These are phyloP conservation scores for Yponomeuta evonymella DNA, from an alignment of 2,888 invertebrate genomes.

Conservation along the genomic window DNA sequence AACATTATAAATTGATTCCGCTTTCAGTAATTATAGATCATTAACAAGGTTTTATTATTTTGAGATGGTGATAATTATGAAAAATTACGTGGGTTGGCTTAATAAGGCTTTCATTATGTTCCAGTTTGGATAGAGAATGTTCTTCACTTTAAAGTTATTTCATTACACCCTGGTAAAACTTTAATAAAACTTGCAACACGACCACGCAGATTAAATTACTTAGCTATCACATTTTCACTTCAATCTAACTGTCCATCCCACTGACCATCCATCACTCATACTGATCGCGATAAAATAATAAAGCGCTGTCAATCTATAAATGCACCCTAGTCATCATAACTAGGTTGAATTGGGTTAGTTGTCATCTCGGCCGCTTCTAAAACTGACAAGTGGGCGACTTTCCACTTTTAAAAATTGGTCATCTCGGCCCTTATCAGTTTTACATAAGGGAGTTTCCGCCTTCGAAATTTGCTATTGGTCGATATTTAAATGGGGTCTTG, in stretches of 20 bases:
- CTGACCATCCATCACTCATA: slow-evolving; percentile 25
- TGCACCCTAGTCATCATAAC: slow-evolving; percentile 45
- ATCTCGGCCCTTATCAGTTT: too few relatives aligned
- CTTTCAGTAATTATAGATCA: slow-evolving; percentile 4
- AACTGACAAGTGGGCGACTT: too few relatives aligned
- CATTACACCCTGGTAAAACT: too few relatives aligned
- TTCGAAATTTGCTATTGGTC: too few relatives aligned
- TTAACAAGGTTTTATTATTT: not conserved
- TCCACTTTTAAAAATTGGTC: too few relatives aligned
- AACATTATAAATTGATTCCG: slow-evolving; percentile 14
- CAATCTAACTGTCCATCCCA: not conserved
- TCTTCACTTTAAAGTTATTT: not conserved
- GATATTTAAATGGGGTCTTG: too few relatives aligned
- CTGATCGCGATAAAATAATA: slow-evolving; percentile 58
- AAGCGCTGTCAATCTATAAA: slow-evolving; percentile 47
- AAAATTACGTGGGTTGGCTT: not conserved
- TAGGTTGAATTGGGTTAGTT: too few relatives aligned
- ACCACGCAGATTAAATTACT: not conserved
- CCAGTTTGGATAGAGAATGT: not conserved
- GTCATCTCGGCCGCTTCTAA: too few relatives aligned
- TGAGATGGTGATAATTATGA: not conserved
- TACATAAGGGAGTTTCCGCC: too few relatives aligned
- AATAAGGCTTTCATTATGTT: not conserved
- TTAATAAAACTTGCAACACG: too few relatives aligned
- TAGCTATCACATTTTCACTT: not conserved